Conservation (phyloP, 2,113 vertebrate species). For the Eubucco bourcierii region DNA sequence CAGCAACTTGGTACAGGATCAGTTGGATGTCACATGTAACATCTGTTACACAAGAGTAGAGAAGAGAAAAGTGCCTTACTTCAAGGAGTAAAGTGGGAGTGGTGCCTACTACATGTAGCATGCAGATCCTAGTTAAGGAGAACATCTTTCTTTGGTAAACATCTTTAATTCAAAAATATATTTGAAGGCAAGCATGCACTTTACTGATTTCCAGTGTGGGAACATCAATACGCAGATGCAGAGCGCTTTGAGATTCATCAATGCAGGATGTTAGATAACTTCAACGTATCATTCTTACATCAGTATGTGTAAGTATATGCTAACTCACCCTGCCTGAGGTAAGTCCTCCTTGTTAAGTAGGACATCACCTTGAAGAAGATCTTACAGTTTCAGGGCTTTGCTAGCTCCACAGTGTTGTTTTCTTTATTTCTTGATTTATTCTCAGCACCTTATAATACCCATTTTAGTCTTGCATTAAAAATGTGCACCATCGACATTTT, state of each 20-base stretch:
- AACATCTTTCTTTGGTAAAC: background rate
- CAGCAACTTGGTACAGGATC: background rate
- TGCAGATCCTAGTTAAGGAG: background rate
- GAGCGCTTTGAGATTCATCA: background rate
- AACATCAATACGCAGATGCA: background rate
- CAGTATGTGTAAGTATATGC: background rate
- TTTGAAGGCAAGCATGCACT: background rate
- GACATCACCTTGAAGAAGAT: background rate
- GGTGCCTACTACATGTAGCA: background rate
- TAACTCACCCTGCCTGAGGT: background rate
- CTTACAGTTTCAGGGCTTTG: background rate
- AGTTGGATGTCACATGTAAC: background rate
- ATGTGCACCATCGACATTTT: background rate
- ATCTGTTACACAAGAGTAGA: background rate
- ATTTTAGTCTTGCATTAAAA: background rate
- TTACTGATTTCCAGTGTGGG: background rate
- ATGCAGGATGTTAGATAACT: background rate
- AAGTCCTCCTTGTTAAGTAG: background rate
- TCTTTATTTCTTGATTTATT: slow-evolving; percentile 7
- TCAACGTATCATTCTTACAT: background rate
- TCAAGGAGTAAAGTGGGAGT: background rate
- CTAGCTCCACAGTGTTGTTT: background rate
- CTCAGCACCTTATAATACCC: background rate
- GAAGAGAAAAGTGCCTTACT: background rate
- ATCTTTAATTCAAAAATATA: background rate